Evolutionary conservation across 1,140 invertebrate genomes (phyloP).

Genomic region (Ephestia elutella): DNA sequence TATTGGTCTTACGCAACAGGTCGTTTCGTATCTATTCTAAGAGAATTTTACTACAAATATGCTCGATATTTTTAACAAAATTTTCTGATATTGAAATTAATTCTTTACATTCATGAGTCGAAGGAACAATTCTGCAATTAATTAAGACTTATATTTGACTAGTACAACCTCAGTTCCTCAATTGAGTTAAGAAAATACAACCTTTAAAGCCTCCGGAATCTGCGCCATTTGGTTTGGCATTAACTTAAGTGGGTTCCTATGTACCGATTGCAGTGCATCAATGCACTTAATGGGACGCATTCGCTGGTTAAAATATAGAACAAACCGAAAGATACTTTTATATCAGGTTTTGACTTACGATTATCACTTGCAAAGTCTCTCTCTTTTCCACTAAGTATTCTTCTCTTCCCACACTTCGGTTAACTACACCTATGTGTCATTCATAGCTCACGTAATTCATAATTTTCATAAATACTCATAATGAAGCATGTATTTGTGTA

Average conservation of each 20-base stretch:
- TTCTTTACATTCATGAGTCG: too few relatives aligned
- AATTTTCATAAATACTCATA: slow-evolving; percentile 2
- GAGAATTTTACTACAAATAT: neutral
- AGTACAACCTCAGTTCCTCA: neutral
- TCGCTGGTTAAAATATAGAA: neutral
- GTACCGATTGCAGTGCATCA: neutral
- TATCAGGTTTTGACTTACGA: too few relatives aligned
- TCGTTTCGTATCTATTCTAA: neutral
- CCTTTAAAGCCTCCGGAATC: neutral
- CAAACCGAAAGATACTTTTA: neutral
- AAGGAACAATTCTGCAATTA: too few relatives aligned
- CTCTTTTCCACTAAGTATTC: too few relatives aligned
- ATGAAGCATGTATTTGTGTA: slow-evolving; percentile 9
- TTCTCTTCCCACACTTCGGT: too few relatives aligned
- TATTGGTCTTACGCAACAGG: neutral
- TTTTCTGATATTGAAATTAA: too few relatives aligned
- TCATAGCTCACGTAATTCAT: slow-evolving; percentile 3
- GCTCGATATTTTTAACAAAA: neutral
- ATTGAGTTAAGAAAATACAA: neutral
- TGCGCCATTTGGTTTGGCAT: neutral
- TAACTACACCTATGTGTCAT: too few relatives aligned
- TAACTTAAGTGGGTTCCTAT: slow-evolving; percentile 1
- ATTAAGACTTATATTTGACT: too few relatives aligned
- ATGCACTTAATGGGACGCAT: neutral
- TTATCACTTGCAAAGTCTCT: too few relatives aligned